Evolutionary conservation across 2,797 vertebrate species (phyloP), one percentile per base, ranked within the genome.

Genomic region (Anabas testudineus): DNA sequence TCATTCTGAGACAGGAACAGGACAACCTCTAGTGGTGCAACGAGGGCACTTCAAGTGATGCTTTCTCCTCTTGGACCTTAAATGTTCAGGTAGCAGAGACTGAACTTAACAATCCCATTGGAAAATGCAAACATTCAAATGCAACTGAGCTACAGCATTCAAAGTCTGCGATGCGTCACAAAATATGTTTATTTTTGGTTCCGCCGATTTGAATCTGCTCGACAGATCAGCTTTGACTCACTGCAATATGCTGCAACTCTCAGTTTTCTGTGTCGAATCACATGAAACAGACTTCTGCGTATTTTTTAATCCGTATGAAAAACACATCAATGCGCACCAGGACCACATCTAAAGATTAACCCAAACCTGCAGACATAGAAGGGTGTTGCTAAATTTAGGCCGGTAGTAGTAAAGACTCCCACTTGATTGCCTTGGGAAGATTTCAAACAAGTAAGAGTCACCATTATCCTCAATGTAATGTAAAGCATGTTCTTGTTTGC

Each of bases 1-100:
- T 76, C 43, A 3, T 22, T 67, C 42, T 69, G 70, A 79, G 55
- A 71, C 65, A 76, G 88, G 73, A 74, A 52, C 82, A 91, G 86
- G 84, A 92, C 74, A 91, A 87, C 91, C 91, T 91, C 91, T 92
- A 89, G 86, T 92, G 92, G 90, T 21, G 9, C 37, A 76, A 3
- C 2, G 10, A n/a, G 1, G 19, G 34, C 45, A 91, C 72, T 90
- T 70, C 92, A 87, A 21, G 9, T 4, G 1, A n/a, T 12, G 15
- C 18, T n/a, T 41, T 42, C 16, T 15, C 18, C 26, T 54, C 26
- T 47, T 19, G 26, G 55, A 26, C 16, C 37, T 54, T 15, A 45
- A 19, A 16, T 28, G 5, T n/a, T n/a, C n/a, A n/a, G n/a, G n/a
- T n/a, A 46, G 34, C 42, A 47, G 43, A 60, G 28, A 57, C 30